Conservation (phyloP, 2,888 invertebrate genomes). For the Amblyjoppa fuscipennis region DNA sequence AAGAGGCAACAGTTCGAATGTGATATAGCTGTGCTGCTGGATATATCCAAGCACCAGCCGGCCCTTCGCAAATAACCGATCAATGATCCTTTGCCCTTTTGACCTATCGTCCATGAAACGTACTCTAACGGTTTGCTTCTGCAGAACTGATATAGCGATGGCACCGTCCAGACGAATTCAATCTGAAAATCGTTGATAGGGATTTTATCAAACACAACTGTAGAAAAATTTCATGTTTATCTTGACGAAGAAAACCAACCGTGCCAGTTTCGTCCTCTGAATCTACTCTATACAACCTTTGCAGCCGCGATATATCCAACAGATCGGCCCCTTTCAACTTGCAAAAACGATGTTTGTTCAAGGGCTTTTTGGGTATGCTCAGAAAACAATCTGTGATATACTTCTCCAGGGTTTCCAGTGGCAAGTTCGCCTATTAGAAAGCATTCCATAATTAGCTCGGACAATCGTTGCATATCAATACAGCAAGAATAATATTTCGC, state of each 20-base stretch:
- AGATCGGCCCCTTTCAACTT: not conserved
- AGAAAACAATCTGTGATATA: not conserved
- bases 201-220: not conserved
- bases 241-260: not conserved
- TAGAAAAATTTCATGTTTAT: not conserved
- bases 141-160: not conserved
- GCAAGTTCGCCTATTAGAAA: not conserved
- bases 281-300: not conserved
- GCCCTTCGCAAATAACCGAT: not conserved
- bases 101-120: not conserved
- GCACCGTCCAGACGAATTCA: conserved; percentile 2
- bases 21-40: not conserved
- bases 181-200: not conserved
- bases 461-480: not conserved
- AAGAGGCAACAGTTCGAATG: not conserved
- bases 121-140: not conserved
- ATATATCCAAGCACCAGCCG: not conserved
- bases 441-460: not conserved
- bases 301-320: not conserved
- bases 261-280: not conserved
- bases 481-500: not conserved
- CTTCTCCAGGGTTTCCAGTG: not conserved
- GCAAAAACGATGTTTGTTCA: not conserved
- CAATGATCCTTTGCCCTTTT: conserved; percentile 1
- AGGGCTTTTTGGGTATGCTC: not conserved